Percentiles rank a stretch among this genome's conserved stretches.
These are phyloP conservation scores for Calcarius ornatus DNA, from an alignment of 2,113 vertebrate genomes.

Conservation along the genomic window DNA sequence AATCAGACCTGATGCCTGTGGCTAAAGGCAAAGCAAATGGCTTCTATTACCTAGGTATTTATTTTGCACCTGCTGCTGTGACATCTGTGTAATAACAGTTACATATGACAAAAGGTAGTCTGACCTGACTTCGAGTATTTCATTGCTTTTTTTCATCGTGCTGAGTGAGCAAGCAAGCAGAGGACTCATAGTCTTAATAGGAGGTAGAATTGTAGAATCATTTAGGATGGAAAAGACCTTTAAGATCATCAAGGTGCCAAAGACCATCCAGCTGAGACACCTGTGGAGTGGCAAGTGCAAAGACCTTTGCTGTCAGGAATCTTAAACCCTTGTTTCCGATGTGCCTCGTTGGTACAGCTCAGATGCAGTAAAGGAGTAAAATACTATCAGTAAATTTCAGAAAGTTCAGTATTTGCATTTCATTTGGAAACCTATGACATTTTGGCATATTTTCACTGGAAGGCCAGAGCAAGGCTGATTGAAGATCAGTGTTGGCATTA, in stretches of 20 bases:
- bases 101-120: slow-evolving; percentile 2
- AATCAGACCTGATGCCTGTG: slow-evolving; percentile 12
- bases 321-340: background rate
- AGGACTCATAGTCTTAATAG: background rate
- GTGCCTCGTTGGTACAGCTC: background rate
- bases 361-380: slow-evolving; percentile 29
- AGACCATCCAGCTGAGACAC: background rate
- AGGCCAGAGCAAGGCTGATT: slow-evolving; percentile 43
- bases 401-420: slow-evolving; percentile 67
- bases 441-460: slow-evolving; percentile 50
- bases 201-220: background rate
- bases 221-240: background rate
- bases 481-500: slow-evolving; percentile 34
- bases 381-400: slow-evolving; percentile 53
- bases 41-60: slow-evolving; percentile 41
- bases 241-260: background rate
- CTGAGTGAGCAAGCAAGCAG: background rate
- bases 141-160: background rate
- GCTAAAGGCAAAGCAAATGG: slow-evolving; percentile 38
- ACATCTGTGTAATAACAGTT: slow-evolving; percentile 25
- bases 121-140: slow-evolving; percentile 22
- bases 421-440: slow-evolving; percentile 62
- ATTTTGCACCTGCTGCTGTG: slow-evolving; percentile 35
- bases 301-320: slow-evolving; percentile 5
- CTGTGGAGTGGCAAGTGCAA: background rate